These are phyloP conservation scores for Sparidentex hasta DNA, from an alignment of 2,797 vertebrate genomes.

Conservation along the genomic window DNA sequence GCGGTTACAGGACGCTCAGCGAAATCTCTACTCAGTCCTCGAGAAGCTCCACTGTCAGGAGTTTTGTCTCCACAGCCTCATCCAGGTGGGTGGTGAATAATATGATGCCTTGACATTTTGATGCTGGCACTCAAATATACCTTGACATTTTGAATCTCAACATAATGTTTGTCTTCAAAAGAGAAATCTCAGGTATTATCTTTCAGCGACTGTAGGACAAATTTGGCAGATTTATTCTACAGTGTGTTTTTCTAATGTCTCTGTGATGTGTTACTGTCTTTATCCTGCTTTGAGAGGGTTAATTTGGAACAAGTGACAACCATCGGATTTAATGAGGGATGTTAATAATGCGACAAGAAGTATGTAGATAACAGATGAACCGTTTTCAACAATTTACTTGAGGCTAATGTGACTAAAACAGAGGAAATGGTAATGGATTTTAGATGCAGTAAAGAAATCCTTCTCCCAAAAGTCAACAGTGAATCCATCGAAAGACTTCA, in stretches of 20 bases:
- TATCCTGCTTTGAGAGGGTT: background rate
- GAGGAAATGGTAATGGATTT: no score
- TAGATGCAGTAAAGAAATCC: no score
- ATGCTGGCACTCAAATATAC: constrained; percentile 39
- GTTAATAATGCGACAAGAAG: background rate
- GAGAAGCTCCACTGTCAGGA: constrained; percentile 59
- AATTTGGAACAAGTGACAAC: background rate
- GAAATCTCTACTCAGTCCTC: constrained; percentile 67
- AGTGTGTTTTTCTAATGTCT: background rate
- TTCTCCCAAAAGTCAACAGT: no score
- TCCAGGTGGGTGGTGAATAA: constrained; percentile 67
- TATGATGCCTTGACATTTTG: constrained; percentile 43
- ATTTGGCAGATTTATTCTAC: constrained; percentile 13
- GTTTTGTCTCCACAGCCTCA: constrained; percentile 43
- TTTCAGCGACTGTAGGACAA: constrained; percentile 5
- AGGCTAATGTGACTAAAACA: no score
- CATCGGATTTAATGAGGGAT: background rate
- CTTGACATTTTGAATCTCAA: constrained; percentile 48
- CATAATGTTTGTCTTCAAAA: constrained; percentile 17
- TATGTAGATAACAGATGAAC: no score
- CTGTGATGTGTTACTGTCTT: background rate
- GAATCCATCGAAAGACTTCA: no score
- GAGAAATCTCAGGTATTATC: constrained; percentile 11
- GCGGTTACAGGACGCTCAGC: constrained; percentile 84
- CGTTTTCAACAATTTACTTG: background rate